Evolutionary conservation across 1,140 invertebrate genomes (phyloP).

Genomic region (Drosophila pallidifrons): DNA sequence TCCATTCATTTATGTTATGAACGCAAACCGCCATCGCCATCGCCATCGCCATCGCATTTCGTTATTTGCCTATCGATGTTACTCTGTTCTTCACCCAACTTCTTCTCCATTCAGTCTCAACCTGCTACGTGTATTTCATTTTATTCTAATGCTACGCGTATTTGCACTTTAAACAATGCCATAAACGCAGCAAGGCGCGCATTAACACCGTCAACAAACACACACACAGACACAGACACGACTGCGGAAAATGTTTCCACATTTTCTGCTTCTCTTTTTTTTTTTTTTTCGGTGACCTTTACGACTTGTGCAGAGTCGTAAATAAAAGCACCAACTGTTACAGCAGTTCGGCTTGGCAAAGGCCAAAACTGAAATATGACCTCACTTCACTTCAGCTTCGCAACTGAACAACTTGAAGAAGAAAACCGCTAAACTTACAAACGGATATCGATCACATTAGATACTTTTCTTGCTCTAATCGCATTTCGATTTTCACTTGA

Average conservation of each 20-base stretch:
- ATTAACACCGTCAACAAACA: slow-evolving; percentile 61
- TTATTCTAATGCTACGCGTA: slow-evolving; percentile 17
- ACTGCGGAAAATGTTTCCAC: slow-evolving; percentile 19
- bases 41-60: slow-evolving; percentile 6
- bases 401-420: no score
- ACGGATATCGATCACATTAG: no score
- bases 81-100: not conserved
- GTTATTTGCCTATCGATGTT: not conserved
- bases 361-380: slow-evolving; percentile 29
- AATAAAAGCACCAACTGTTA: slow-evolving; percentile 32
- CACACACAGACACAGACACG: not conserved
- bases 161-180: slow-evolving; percentile 67
- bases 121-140: slow-evolving; percentile 28
- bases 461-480: no score
- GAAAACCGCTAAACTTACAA: no score
- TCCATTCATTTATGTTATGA: slow-evolving; percentile 26
- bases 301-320: slow-evolving; percentile 35
- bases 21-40: slow-evolving; percentile 12
- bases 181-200: slow-evolving; percentile 77
- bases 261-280: not conserved
- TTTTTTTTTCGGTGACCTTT: slow-evolving; percentile 28
- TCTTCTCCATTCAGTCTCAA: no score
- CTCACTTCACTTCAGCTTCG: slow-evolving; percentile 11
- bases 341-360: slow-evolving; percentile 16
- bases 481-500: no score